A percentile compares a stretch with the other conserved stretches of the same genome.
phyloP scores from a whole-genome alignment of 2,113 vertebrate genomes.

The Antechinus flavipes region DNA sequence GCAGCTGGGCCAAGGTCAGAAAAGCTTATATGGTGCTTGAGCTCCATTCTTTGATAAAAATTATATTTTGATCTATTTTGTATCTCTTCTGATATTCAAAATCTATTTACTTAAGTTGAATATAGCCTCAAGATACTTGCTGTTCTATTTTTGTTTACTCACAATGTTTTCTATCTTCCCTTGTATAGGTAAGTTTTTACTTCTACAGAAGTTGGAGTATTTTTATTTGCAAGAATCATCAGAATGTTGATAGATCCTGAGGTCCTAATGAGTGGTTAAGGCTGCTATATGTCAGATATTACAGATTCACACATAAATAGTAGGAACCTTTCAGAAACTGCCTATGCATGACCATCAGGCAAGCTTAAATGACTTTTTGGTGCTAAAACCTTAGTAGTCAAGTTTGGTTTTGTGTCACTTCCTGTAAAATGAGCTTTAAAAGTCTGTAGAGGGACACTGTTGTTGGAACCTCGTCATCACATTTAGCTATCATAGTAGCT shows the following conservation, averaged over 20 bases:
- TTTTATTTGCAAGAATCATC: conserved; percentile 9
- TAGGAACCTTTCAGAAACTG: conserved; percentile 3
- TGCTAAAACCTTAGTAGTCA: not conserved
- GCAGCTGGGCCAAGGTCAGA: not conserved
- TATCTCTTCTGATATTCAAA: conserved; percentile 21
- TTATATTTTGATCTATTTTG: conserved; percentile 14
- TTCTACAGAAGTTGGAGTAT: conserved; percentile 13
- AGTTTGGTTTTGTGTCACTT: not conserved
- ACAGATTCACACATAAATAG: conserved; percentile 23
- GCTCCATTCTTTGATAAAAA: not conserved
- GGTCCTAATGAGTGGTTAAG: conserved; percentile 12
- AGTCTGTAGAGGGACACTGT: not conserved
- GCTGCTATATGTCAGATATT: not conserved
- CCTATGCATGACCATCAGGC: not conserved
- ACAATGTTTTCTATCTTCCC: not conserved
- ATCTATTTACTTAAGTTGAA: not conserved
- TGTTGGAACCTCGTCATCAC: not conserved
- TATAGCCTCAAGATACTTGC: not conserved
- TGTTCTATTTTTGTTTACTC: conserved; percentile 33
- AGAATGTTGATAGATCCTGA: conserved; percentile 21
- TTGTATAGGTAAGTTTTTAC: conserved; percentile 30
- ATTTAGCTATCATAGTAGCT: not conserved
- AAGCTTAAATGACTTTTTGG: not conserved
- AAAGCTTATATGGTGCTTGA: not conserved
- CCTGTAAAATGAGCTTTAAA: not conserved